phyloP scores from a whole-genome alignment of 2,888 invertebrate species.

The Falcaria lacertinaria region DNA sequence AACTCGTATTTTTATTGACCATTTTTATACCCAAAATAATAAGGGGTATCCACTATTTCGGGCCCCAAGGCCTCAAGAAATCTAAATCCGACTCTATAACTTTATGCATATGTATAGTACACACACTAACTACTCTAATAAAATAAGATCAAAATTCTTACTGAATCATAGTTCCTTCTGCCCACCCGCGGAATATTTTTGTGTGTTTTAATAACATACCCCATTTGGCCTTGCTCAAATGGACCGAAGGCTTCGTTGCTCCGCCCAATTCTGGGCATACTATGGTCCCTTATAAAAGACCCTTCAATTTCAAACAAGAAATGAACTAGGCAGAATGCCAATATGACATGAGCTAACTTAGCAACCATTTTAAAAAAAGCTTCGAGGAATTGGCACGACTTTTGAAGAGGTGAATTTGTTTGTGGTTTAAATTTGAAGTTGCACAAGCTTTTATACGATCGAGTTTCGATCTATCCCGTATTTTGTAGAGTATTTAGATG shows the following conservation, averaged over 20 bases:
- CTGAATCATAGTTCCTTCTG: conserved; percentile 68
- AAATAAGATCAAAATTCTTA: conserved; percentile 28
- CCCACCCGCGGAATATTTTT: conserved; percentile 74
- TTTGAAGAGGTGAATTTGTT: conserved; percentile 7
- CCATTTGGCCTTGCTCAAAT: conserved; percentile 57
- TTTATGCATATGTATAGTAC: too few species aligned
- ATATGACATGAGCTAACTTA: conserved; percentile 40
- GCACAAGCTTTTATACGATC: conserved; percentile 39
- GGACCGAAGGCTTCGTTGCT: conserved; percentile 61
- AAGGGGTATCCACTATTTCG: too few species aligned
- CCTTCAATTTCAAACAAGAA: conserved; percentile 42
- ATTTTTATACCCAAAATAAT: too few species aligned
- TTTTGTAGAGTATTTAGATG: conserved; percentile 33
- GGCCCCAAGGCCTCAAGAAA: too few species aligned
- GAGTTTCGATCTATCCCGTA: conserved; percentile 53
- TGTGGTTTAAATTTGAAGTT: conserved; percentile 23
- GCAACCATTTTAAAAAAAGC: conserved; percentile 49
- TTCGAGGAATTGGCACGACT: conserved; percentile 18
- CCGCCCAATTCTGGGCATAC: conserved; percentile 65
- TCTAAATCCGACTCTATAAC: too few species aligned
- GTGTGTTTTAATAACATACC: conserved; percentile 70
- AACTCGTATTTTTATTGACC: too few species aligned
- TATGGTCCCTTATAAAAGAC: conserved; percentile 69
- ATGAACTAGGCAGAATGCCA: conserved; percentile 49
- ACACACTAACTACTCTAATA: too few species aligned